Conservation (phyloP, 2,113 vertebrate genomes). For the Micronycteris hirsuta region DNA sequence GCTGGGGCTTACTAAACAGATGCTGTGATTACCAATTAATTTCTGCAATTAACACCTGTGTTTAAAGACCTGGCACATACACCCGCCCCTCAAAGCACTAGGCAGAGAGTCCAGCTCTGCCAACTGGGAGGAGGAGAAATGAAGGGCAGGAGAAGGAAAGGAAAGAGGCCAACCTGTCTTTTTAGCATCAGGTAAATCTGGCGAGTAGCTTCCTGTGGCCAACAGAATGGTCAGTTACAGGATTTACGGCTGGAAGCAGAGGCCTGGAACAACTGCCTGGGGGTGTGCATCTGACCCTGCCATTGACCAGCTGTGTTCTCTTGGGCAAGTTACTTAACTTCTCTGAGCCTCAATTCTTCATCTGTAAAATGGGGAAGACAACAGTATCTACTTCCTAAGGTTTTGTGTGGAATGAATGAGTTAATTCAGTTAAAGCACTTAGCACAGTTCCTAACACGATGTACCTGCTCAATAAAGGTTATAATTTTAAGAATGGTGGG, state of each 20-base stretch:
- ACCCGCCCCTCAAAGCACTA: background rate
- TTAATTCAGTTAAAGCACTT: background rate
- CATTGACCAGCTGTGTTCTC: background rate
- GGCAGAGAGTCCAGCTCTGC: background rate
- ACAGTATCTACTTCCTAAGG: background rate
- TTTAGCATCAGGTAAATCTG: background rate
- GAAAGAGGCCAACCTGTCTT: background rate
- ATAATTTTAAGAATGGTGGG: background rate
- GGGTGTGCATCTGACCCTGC: background rate
- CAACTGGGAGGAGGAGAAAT: background rate
- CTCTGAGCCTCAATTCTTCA: background rate
- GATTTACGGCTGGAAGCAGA: background rate
- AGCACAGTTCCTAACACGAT: background rate
- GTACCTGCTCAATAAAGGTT: background rate
- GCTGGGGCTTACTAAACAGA: constrained; percentile 32
- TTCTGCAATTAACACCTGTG: constrained; percentile 52
- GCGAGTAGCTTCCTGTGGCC: background rate
- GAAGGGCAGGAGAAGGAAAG: background rate
- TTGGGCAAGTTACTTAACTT: background rate
- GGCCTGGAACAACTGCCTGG: background rate
- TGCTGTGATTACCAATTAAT: constrained; percentile 36
- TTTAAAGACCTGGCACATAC: background rate
- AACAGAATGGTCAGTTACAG: background rate
- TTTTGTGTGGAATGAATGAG: background rate
- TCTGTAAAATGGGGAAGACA: background rate